Conservation (phyloP, 2,113 vertebrate genomes). For the Nothocercus nigrocapillus region DNA sequence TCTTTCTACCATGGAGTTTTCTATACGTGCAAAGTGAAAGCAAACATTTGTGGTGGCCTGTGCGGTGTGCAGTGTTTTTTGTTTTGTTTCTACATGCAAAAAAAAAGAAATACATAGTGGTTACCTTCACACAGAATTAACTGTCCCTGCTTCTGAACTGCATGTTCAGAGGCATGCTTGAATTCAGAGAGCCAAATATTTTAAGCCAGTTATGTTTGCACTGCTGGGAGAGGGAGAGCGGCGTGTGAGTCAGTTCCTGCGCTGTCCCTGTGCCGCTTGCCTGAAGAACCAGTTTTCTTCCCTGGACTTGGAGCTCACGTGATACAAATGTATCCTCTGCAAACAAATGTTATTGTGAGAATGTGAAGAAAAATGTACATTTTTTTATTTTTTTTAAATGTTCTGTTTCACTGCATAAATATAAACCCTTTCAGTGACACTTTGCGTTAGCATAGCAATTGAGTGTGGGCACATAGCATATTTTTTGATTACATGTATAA, state of each 20-base stretch:
- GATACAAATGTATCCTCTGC: background rate
- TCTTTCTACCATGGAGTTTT: background rate
- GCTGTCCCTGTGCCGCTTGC: background rate
- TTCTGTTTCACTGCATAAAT: background rate
- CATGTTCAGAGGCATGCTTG: background rate
- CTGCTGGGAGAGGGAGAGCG: background rate
- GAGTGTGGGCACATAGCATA: accelerated
- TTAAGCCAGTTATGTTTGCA: background rate
- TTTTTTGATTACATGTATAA: background rate
- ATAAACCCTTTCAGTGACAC: accelerated
- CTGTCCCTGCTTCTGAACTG: background rate
- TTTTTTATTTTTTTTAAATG: background rate
- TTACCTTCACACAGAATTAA: background rate
- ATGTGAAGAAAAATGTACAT: background rate
- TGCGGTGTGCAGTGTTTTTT: background rate
- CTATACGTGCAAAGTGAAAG: background rate
- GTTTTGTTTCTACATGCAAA: background rate
- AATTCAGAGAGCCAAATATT: background rate
- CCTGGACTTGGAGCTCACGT: background rate
- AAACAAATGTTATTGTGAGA: background rate
- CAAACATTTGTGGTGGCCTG: background rate
- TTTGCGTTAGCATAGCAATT: background rate
- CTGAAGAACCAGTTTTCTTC: background rate
- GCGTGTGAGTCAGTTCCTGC: background rate
- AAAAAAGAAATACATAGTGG: background rate